phyloP scores from a whole-genome alignment of 2,113 vertebrate species.

The Deroptyus accipitrinus region DNA sequence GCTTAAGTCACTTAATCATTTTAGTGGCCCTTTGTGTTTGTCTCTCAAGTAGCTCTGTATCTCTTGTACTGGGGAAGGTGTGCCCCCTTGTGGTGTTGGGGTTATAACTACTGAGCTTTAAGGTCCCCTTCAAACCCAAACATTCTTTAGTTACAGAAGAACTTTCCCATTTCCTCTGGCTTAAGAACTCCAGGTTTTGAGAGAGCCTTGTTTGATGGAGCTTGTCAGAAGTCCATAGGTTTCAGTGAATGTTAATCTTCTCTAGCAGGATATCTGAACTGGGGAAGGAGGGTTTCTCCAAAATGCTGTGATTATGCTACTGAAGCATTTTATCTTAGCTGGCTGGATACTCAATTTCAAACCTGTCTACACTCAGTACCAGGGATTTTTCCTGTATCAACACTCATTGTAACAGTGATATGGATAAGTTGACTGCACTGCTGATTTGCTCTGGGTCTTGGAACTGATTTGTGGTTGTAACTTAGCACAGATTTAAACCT shows the following conservation, averaged over 20 bases:
- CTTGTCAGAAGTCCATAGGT: background rate
- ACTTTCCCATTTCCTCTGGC: background rate
- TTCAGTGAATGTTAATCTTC: background rate
- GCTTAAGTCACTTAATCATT: background rate
- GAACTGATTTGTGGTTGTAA: background rate
- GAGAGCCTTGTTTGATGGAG: background rate
- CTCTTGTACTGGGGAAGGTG: background rate
- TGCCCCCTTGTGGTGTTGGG: background rate
- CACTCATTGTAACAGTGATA: background rate
- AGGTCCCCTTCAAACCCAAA: background rate
- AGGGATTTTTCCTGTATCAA: background rate
- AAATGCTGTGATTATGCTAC: background rate
- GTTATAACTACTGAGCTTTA: background rate
- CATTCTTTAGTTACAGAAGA: background rate
- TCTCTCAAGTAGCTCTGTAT: background rate
- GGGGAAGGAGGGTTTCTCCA: accelerated
- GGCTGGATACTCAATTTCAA: background rate
- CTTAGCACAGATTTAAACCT: background rate
- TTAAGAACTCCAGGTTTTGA: background rate
- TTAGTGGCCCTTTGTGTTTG: background rate
- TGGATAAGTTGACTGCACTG: background rate
- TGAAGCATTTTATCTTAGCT: background rate
- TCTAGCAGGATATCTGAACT: background rate
- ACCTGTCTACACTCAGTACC: background rate
- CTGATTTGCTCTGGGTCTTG: background rate